Conservation (phyloP, 1,140 invertebrate species). For the Berghia stephanieae region DNA sequence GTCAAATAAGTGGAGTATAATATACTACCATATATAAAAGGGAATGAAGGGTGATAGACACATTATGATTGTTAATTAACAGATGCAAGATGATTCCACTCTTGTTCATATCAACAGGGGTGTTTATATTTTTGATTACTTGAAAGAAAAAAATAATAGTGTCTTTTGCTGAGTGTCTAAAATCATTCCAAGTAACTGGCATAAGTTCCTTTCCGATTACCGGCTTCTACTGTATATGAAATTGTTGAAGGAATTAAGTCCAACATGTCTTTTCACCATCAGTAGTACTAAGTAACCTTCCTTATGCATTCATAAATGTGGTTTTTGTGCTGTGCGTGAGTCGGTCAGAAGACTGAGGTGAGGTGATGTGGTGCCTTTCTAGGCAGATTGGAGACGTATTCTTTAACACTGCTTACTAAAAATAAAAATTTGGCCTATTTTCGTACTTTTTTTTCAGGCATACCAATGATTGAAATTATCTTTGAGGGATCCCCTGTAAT, state of each 20-base stretch:
- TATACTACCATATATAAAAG: no score
- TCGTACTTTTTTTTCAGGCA: constrained; percentile 68
- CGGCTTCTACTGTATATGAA: neutral
- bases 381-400: no score
- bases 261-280: neutral
- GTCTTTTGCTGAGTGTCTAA: no score
- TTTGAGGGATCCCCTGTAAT: constrained; percentile 70
- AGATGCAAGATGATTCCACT: no score
- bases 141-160: no score
- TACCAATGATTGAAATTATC: constrained; percentile 72
- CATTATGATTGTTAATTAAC: no score
- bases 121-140: no score
- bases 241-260: neutral
- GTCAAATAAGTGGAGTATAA: no score
- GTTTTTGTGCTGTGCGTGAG: neutral
- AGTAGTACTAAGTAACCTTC: neutral
- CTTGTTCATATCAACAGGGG: no score
- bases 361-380: constrained; percentile 29
- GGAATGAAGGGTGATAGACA: no score
- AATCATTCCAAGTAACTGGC: neutral
- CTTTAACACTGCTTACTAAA: no score
- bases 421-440: no score
- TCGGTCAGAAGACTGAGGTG: constrained; percentile 5
- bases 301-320: neutral
- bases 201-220: neutral